These are phyloP conservation scores for Chorisops tibialis DNA, from an alignment of 2,888 invertebrate genomes.

Conservation along the genomic window DNA sequence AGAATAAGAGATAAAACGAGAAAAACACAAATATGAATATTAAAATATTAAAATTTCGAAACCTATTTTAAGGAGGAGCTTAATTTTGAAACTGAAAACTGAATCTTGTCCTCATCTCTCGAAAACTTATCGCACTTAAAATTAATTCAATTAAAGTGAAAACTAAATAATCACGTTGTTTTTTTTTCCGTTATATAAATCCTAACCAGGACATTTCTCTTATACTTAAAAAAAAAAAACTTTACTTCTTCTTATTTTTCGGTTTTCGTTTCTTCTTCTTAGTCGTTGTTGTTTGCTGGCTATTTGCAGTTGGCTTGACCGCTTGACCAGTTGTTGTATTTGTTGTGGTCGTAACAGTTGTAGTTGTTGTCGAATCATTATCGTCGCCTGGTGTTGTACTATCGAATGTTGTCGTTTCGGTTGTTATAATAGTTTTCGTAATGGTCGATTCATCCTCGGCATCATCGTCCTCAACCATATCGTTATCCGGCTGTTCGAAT, in stretches of 20 bases:
- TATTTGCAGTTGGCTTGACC: slow-evolving; percentile 16
- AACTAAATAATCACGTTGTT: too few relatives aligned
- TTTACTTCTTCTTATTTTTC: slow-evolving; percentile 35
- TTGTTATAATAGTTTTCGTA: slow-evolving; percentile 10
- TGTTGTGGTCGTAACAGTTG: slow-evolving; percentile 6
- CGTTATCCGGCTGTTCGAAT: slow-evolving; percentile 10
- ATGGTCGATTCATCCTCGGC: slow-evolving; percentile 18
- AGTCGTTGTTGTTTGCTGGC: slow-evolving; percentile 18
- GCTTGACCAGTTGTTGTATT: background rate
- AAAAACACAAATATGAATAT: too few relatives aligned
- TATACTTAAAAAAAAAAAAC: background rate
- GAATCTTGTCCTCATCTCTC: too few relatives aligned
- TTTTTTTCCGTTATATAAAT: too few relatives aligned
- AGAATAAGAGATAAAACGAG: too few relatives aligned
- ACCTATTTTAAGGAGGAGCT: too few relatives aligned
- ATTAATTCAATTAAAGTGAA: too few relatives aligned
- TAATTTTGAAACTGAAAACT: too few relatives aligned
- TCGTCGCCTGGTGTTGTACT: background rate
- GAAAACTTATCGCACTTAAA: too few relatives aligned
- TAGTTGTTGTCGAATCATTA: slow-evolving; percentile 10
- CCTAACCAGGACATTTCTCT: background rate
- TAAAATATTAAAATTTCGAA: too few relatives aligned
- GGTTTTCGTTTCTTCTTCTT: slow-evolving; percentile 36
- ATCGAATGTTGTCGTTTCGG: background rate
- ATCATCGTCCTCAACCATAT: slow-evolving; percentile 23